Percentiles rank a stretch among this genome's conserved stretches.
Conservation (phyloP, 2,888 invertebrate genomes). For the Caradrina kadenii region DNA sequence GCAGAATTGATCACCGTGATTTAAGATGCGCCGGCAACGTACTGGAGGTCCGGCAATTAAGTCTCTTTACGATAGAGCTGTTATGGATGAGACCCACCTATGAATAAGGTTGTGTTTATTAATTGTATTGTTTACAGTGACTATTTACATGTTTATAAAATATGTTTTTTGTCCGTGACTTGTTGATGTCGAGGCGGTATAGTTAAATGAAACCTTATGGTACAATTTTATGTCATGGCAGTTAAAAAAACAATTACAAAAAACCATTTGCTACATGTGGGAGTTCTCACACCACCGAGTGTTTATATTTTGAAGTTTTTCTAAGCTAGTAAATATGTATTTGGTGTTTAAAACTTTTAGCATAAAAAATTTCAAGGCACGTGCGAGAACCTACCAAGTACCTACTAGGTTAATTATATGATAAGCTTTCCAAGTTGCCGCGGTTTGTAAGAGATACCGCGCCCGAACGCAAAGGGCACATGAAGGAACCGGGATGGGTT, state of each 20-base stretch:
- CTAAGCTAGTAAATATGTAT: no score
- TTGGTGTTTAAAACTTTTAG: no score
- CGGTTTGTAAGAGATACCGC: no score
- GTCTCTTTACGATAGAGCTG: conserved; percentile 44
- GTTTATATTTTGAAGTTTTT: no score
- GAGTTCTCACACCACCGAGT: not conserved
- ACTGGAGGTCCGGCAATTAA: conserved; percentile 60
- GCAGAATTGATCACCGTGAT: conserved; percentile 61
- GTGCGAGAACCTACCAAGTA: no score
- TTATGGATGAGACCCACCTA: conserved; percentile 47
- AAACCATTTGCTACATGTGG: not conserved
- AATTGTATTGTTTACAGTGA: conserved; percentile 38
- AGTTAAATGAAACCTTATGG: conserved; percentile 8
- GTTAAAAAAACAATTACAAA: conserved; percentile 13
- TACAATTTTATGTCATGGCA: conserved; percentile 7
- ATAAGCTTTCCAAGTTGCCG: no score
- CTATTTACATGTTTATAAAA: conserved; percentile 35
- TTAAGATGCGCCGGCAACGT: conserved; percentile 48
- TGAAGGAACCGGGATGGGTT: no score
- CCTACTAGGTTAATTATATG: no score
- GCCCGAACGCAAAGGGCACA: no score
- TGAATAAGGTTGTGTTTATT: conserved; percentile 41
- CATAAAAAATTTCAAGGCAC: no score
- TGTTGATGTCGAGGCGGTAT: conserved; percentile 3
- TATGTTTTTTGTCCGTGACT: conserved; percentile 39